These are phyloP conservation scores for Calameuta idolon DNA, from an alignment of 2,888 invertebrate genomes.

Conservation along the genomic window DNA sequence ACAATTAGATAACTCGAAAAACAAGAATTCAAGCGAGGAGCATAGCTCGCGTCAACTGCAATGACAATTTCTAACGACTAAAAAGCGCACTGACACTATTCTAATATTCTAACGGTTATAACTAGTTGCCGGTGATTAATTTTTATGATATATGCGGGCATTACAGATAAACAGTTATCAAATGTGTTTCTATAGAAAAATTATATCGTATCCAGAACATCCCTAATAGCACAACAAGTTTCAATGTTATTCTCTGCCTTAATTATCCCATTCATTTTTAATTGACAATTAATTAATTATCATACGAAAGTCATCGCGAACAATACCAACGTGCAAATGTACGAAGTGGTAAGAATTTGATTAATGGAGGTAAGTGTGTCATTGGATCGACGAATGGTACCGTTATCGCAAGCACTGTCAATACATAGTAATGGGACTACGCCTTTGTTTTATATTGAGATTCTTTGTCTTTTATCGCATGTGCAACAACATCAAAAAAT, in stretches of 20 bases:
- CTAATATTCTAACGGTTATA: not conserved
- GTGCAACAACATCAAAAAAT: not conserved
- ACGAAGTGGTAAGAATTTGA: constrained; percentile 18
- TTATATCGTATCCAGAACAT: not conserved
- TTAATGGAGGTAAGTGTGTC: constrained; percentile 49
- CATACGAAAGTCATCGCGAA: constrained; percentile 11
- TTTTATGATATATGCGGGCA: not conserved
- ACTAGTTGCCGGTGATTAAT: not conserved
- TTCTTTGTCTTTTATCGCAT: not conserved
- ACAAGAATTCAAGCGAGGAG: not conserved
- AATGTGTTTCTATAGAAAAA: not conserved
- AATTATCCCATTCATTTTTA: not conserved
- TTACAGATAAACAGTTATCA: not conserved
- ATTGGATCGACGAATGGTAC: constrained; percentile 52
- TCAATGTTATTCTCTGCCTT: not conserved
- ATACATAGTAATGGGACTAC: constrained; percentile 53
- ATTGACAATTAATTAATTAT: not conserved
- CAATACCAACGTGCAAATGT: constrained; percentile 11
- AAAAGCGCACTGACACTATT: not conserved
- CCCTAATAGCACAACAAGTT: accelerated
- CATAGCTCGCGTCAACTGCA: not conserved
- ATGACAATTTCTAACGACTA: not conserved
- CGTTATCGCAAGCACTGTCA: constrained; percentile 47
- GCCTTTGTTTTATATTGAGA: constrained; percentile 26
- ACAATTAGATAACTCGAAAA: not conserved